These are phyloP conservation scores for Symphodus melops DNA, from an alignment of 2,113 vertebrate genomes.

Conservation along the genomic window DNA sequence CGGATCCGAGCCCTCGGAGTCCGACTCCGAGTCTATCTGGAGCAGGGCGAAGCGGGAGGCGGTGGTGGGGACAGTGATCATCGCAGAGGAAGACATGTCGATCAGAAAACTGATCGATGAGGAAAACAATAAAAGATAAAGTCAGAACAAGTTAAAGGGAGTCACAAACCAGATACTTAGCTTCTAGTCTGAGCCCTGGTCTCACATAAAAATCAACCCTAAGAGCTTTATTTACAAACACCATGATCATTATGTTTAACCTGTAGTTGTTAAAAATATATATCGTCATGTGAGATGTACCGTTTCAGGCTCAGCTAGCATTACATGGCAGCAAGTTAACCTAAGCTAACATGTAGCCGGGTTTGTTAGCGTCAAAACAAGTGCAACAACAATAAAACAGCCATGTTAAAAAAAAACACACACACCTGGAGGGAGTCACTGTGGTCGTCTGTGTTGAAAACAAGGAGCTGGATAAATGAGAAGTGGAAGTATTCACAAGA, in stretches of 20 bases:
- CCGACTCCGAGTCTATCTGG: slow-evolving; percentile 91
- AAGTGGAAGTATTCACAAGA: background rate
- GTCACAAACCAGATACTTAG: slow-evolving; percentile 14
- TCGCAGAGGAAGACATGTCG: slow-evolving; percentile 86
- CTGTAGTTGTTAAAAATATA: background rate
- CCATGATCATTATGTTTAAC: background rate
- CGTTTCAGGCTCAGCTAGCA: slow-evolving; percentile 39
- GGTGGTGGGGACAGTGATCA: slow-evolving; percentile 91
- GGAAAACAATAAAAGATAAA: background rate
- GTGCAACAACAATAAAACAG: slow-evolving; percentile 40
- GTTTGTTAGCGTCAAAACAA: slow-evolving; percentile 55
- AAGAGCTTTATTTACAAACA: background rate
- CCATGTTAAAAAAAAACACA: slow-evolving; percentile 4
- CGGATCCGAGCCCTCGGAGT: slow-evolving; percentile 85
- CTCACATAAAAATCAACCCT: background rate
- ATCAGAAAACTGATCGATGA: slow-evolving; percentile 3
- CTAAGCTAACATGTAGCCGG: slow-evolving; percentile 49
- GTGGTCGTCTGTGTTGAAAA: background rate
- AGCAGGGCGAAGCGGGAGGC: slow-evolving; percentile 94
- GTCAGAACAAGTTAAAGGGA: slow-evolving; percentile 19
- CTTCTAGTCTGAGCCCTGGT: background rate
- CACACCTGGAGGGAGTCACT: background rate
- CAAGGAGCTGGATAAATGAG: background rate
- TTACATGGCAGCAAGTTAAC: slow-evolving; percentile 47
- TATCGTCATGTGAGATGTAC: background rate